A percentile compares a stretch with the other conserved stretches of the same genome.
Conservation (phyloP, 2,797 vertebrate genomes). For the Sitta carolinensis region DNA sequence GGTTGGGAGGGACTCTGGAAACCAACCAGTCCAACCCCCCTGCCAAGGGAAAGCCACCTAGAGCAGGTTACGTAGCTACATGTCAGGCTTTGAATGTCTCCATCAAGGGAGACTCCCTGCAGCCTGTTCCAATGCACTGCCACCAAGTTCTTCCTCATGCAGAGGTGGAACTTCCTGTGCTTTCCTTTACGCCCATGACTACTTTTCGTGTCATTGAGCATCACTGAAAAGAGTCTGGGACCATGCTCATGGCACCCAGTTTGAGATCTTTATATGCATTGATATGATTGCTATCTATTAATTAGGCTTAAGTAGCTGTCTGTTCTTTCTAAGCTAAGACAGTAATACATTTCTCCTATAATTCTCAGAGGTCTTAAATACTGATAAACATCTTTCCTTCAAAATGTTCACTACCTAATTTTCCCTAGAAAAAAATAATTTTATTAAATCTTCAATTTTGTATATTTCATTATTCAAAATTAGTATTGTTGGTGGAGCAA, state of each 20-base stretch:
- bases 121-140: background rate
- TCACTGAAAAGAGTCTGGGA: background rate
- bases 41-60: background rate
- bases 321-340: background rate
- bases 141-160: background rate
- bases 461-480: background rate
- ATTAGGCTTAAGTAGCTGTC: background rate
- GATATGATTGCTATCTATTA: background rate
- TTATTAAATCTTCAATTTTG: background rate
- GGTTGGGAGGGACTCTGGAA: background rate
- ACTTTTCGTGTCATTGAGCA: background rate
- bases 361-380: background rate
- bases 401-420: background rate
- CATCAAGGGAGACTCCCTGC: background rate
- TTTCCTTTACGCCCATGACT: background rate
- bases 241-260: background rate
- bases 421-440: background rate
- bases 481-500: background rate
- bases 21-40: background rate
- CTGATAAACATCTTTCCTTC: background rate
- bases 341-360: background rate
- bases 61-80: accelerated
- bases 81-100: background rate
- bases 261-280: background rate
- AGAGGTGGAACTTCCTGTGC: background rate